Evolutionary conservation across 2,113 vertebrate species (phyloP).

Genomic region (Oryzias curvinotus): DNA sequence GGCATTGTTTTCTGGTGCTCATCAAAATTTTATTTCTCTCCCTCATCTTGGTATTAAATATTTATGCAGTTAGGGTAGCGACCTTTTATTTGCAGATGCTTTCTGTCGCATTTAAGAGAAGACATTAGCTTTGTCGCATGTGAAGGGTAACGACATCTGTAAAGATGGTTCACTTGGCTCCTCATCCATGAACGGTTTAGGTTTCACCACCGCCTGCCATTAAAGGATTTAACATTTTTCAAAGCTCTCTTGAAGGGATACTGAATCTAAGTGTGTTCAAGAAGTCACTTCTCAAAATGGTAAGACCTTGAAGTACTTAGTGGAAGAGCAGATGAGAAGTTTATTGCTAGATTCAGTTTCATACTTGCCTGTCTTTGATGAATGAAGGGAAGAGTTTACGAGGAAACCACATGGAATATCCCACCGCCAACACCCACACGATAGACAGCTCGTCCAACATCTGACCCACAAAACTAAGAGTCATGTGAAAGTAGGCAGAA

Average conservation of each 20-base stretch:
- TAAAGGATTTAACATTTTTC: too few species aligned
- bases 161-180: constrained; percentile 28
- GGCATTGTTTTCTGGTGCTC: constrained; percentile 15
- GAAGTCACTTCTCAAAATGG: background rate
- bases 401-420: constrained; percentile 89
- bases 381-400: constrained; percentile 82
- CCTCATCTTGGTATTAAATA: constrained; percentile 57
- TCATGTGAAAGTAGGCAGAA: constrained; percentile 95
- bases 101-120: constrained; percentile 22
- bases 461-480: constrained; percentile 92
- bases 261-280: background rate
- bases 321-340: background rate
- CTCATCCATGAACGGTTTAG: constrained; percentile 2
- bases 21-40: constrained; percentile 31
- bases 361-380: constrained; percentile 83
- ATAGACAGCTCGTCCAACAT: constrained; percentile 94
- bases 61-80: constrained; percentile 41
- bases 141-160: constrained; percentile 13
- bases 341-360: background rate
- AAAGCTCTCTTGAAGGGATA: background rate
- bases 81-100: constrained; percentile 18
- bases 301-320: background rate
- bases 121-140: background rate
- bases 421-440: constrained; percentile 85
- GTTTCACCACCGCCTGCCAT: constrained; percentile 20